These are phyloP conservation scores for Hippocampus kuda DNA, from an alignment of 2,797 vertebrate species.

Conservation along the genomic window DNA sequence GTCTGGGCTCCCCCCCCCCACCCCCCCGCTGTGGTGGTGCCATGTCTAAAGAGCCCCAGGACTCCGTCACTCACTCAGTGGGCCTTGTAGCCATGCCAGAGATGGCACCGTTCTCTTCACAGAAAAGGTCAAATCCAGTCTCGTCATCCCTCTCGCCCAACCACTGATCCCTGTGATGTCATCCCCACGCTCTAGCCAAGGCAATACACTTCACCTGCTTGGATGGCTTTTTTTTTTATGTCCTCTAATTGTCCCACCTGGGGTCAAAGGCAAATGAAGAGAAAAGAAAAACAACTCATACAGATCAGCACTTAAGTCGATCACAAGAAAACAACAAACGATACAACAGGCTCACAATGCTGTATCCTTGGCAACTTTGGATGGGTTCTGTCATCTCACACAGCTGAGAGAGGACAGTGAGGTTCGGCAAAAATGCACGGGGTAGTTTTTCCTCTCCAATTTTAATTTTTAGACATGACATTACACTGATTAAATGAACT, in stretches of 20 bases:
- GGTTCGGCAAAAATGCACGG: neutral
- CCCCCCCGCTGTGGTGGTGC: conserved; percentile 68
- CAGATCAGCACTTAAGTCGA: neutral
- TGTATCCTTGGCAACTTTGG: too few species aligned
- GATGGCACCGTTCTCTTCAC: conserved; percentile 36
- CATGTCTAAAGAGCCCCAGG: conserved; percentile 67
- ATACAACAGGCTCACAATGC: too few species aligned
- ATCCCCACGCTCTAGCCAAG: neutral
- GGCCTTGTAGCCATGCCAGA: conserved; percentile 57
- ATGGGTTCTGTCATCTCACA: too few species aligned
- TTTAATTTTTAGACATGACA: too few species aligned
- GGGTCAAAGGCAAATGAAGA: neutral
- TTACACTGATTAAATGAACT: too few species aligned
- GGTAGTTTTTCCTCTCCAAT: too few species aligned
- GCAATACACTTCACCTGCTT: neutral
- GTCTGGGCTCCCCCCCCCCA: conserved; percentile 63
- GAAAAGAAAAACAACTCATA: too few species aligned
- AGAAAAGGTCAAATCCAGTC: conserved; percentile 10
- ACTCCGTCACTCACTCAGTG: conserved; percentile 59
- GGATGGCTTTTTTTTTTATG: neutral
- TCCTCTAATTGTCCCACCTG: too few species aligned
- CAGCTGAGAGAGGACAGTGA: neutral
- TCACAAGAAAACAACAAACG: too few species aligned
- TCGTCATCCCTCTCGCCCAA: conserved; percentile 11
- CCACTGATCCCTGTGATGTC: neutral